Evolutionary conservation across 2,888 invertebrate genomes (phyloP).

Genomic region (Tinea pellionella): DNA sequence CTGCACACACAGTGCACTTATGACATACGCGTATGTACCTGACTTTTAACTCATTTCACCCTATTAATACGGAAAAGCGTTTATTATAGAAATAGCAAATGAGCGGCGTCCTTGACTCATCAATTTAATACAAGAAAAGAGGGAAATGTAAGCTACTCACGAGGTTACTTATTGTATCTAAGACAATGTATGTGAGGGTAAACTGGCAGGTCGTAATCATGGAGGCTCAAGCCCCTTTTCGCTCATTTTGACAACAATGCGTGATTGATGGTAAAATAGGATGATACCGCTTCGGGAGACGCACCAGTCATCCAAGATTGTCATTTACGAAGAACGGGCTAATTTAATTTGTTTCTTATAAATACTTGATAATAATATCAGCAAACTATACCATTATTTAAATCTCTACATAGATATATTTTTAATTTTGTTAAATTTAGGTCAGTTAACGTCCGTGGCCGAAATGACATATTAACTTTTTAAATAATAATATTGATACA

Average conservation of each 20-base stretch:
- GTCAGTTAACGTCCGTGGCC: no score
- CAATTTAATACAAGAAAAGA: background rate
- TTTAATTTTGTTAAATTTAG: no score
- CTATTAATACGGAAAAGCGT: no score
- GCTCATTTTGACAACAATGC: slow-evolving; percentile 11
- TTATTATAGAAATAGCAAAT: background rate
- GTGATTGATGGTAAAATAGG: slow-evolving; percentile 11
- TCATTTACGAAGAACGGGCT: background rate
- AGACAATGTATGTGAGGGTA: slow-evolving; percentile 7
- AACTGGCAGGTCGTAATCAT: background rate
- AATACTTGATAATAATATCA: background rate
- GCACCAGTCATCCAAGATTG: background rate
- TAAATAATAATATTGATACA: no score
- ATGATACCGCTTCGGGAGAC: background rate
- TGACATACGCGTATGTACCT: no score
- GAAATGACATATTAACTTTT: no score
- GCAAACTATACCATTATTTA: no score
- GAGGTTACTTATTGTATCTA: slow-evolving; percentile 5
- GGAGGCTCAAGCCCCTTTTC: slow-evolving; percentile 1
- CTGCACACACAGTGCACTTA: no score
- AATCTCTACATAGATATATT: no score
- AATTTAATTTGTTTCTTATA: background rate
- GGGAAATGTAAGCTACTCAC: background rate
- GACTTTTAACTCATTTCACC: no score
- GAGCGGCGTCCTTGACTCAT: background rate